Base-by-base conservation (phyloP, 2,113 vertebrate species). In the Pedetes capensis region DNA sequence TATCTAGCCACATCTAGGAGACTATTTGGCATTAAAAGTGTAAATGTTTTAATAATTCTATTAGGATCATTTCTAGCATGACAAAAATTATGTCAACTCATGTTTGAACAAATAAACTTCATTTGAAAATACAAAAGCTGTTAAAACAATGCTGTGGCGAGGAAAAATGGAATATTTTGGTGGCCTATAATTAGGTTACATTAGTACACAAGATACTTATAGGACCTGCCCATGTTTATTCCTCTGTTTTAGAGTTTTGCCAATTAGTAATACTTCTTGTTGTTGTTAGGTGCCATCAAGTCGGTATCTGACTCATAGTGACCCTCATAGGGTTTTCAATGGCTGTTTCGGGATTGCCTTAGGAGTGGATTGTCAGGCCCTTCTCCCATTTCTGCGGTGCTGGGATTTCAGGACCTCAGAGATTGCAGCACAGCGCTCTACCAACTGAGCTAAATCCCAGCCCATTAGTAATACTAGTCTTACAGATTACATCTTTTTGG, bases 201-300 rank as follows among this genome's bases (percentile, higher is more conserved):
- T 51, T 12, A 12, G 57, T 32, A 37, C 44, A 34, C 2, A 80
- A 63, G 9, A 16, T 5, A 27, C 16, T 68, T 51, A 18, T 23
- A 6, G 37, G 10, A 69, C 5, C 17, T 17, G 13, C 14, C 34
- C 1, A 10, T 0, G 6, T 34, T 39, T 61, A 12, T 2, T 37
- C 44, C 22, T n/a, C 47, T 53, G 27, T 10, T 84, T 47, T 66
- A 91, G 71, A 57, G 34, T 39, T 66, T 55, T 66, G 68, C 49
- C 61, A 39, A 22, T 53, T 37, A n/a, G n/a, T n/a, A n/a, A 42
- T 32, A 13, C n/a, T n/a, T n/a, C n/a, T n/a, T n/a, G n/a, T n/a
- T n/a, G n/a, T n/a, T n/a, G n/a, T n/a, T n/a, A n/a, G n/a, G n/a
- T n/a, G n/a, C n/a, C n/a, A n/a, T n/a, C n/a, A n/a, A n/a, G n/a